These are phyloP conservation scores for Anas platyrhynchos DNA, from an alignment of 2,113 vertebrate species.

Conservation along the genomic window DNA sequence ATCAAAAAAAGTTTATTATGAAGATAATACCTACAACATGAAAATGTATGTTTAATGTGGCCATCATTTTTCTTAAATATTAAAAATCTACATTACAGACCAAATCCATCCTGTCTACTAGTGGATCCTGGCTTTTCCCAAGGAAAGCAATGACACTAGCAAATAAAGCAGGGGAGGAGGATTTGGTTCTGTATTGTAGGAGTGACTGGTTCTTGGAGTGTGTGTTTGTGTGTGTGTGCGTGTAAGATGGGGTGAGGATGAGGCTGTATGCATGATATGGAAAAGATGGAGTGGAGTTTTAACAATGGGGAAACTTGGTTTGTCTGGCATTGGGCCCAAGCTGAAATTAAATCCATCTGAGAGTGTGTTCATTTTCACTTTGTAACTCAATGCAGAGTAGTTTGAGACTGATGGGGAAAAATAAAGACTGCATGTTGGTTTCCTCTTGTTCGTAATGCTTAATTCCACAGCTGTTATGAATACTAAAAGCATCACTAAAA, in stretches of 20 bases:
- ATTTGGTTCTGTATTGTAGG: not conserved
- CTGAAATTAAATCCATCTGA: slow-evolving; percentile 59
- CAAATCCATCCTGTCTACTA: not conserved
- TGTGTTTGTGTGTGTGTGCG: not conserved
- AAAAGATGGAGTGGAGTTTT: slow-evolving; percentile 16
- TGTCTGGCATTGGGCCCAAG: slow-evolving; percentile 24
- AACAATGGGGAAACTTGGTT: slow-evolving; percentile 23
- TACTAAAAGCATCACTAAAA: slow-evolving; percentile 24
- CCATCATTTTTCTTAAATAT: not conserved
- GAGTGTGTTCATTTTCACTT: slow-evolving; percentile 38
- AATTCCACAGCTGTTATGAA: slow-evolving; percentile 45
- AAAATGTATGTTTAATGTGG: slow-evolving; percentile 16
- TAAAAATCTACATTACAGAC: not conserved
- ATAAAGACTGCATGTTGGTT: not conserved
- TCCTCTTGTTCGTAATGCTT: slow-evolving; percentile 16
- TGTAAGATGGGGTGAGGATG: not conserved
- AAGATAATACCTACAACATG: not conserved
- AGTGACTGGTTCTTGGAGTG: not conserved
- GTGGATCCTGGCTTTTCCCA: not conserved
- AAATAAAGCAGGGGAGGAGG: not conserved
- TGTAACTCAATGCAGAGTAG: slow-evolving; percentile 49
- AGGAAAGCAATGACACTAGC: not conserved
- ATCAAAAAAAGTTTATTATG: slow-evolving; percentile 37
- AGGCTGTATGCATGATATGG: not conserved
- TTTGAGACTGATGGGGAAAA: not conserved